phyloP scores from a whole-genome alignment of 2,888 invertebrate genomes.

The Philhelius pedissequus region DNA sequence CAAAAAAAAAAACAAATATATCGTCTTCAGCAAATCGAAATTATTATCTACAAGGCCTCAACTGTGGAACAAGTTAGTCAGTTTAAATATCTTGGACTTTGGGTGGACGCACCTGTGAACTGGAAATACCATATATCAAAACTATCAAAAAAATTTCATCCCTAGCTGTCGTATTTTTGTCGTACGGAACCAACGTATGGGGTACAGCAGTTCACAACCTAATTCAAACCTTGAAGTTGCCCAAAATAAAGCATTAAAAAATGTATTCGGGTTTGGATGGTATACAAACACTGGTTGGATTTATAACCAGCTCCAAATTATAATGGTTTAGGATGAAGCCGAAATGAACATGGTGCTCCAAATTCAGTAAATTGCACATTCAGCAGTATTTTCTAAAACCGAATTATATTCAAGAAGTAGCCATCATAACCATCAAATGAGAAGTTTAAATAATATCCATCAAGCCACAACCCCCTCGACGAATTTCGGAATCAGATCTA shows the following conservation, averaged over 20 bases:
- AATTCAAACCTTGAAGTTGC: background rate
- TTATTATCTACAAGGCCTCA: background rate
- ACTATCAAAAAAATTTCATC: background rate
- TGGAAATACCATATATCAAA: background rate
- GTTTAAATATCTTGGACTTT: background rate
- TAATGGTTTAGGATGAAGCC: no score
- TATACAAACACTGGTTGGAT: no score
- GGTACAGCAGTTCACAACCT: background rate
- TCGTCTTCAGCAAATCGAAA: background rate
- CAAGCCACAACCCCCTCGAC: no score
- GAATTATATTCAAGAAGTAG: background rate
- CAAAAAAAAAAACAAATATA: no score
- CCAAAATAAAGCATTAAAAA: background rate
- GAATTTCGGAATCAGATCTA: no score
- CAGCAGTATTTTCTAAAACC: background rate
- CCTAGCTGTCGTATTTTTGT: background rate
- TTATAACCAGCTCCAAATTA: no score
- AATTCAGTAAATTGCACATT: background rate
- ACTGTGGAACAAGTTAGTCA: background rate
- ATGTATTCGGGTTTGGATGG: no score
- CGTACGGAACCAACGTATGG: background rate
- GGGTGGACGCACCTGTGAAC: background rate
- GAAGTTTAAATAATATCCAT: no score
- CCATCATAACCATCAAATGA: no score
- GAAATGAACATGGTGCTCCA: no score